phyloP scores from a whole-genome alignment of 2,888 invertebrate genomes.

The Metopia argyrocephala region DNA sequence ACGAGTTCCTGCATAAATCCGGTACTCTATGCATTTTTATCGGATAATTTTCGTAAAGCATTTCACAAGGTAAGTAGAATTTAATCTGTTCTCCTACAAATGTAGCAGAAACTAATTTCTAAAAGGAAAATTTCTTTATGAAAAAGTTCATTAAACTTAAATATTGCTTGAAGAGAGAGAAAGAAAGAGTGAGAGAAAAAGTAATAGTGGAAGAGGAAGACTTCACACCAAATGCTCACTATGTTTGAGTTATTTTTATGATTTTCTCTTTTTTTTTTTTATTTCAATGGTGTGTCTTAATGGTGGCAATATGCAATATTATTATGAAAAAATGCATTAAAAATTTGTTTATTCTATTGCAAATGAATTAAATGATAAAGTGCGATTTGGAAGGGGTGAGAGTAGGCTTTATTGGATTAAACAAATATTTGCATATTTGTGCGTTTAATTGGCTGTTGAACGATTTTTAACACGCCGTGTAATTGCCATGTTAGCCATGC shows the following conservation, averaged over 20 bases:
- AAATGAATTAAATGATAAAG: not conserved
- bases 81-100: constrained; percentile 26
- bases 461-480: constrained; percentile 39
- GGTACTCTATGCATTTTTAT: constrained; percentile 94
- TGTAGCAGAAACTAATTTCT: too few species aligned
- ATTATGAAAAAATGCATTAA: not conserved
- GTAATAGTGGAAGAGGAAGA: too few species aligned
- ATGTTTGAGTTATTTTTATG: too few species aligned
- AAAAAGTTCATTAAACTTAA: constrained; percentile 38
- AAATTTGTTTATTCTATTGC: constrained; percentile 11
- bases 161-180: too few species aligned
- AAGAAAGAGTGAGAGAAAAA: too few species aligned
- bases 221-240: too few species aligned
- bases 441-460: constrained; percentile 43
- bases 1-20: constrained; percentile 97
- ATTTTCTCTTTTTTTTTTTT: too few species aligned
- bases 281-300: not conserved
- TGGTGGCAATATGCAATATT: not conserved
- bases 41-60: constrained; percentile 95
- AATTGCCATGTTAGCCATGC: not conserved
- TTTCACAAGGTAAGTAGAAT: constrained; percentile 82
- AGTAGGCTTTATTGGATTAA: not conserved
- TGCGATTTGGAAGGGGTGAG: not conserved
- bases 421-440: constrained; percentile 38
- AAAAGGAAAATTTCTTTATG: not conserved